Percentiles rank a stretch among this genome's conserved stretches.
Conservation (phyloP, 2,113 vertebrate species). For the Castor canadensis region DNA sequence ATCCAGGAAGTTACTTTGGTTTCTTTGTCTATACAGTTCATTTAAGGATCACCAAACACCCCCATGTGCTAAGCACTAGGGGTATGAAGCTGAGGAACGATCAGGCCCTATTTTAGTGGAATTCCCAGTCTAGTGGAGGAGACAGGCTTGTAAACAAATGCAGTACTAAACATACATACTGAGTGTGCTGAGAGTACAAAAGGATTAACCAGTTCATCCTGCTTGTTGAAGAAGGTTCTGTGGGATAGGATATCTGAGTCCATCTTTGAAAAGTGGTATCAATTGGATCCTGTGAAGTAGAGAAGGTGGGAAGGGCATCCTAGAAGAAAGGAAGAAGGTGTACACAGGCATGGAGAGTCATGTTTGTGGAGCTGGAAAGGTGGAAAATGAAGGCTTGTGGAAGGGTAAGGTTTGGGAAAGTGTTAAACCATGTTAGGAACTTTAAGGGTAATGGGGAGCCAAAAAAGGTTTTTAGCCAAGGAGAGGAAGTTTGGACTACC, state of each 20-base stretch:
- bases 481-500: background rate
- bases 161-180: background rate
- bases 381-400: background rate
- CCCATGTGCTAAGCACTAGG: background rate
- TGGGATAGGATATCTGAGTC: background rate
- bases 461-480: background rate
- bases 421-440: background rate
- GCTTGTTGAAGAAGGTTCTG: background rate
- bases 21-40: background rate
- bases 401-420: background rate
- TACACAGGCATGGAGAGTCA: background rate
- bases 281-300: background rate
- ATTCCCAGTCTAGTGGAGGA: background rate
- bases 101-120: background rate
- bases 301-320: background rate
- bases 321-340: background rate
- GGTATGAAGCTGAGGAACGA: background rate
- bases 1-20: background rate
- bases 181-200: background rate
- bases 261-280: background rate
- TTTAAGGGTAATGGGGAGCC: background rate
- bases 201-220: background rate
- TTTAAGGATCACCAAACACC: background rate
- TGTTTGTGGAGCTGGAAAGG: background rate
- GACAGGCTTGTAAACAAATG: background rate